Conservation (phyloP, 2,797 vertebrate genomes). For the Enteromius afrohamiltoni region DNA sequence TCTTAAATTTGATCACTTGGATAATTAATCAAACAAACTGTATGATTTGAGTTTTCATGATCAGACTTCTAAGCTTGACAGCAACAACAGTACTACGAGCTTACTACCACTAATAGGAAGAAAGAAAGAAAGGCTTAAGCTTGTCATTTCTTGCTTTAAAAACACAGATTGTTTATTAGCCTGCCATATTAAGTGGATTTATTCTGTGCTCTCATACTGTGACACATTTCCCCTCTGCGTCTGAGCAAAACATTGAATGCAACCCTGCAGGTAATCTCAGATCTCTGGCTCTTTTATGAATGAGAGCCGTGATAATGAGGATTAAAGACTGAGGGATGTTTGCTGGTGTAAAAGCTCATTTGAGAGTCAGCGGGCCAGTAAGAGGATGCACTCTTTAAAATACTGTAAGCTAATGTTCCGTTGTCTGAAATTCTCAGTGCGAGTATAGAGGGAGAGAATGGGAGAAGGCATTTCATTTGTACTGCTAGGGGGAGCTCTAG, state of each 20-base stretch:
- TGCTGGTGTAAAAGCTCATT: constrained; percentile 18
- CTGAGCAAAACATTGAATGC: not conserved
- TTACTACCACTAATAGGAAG: not conserved
- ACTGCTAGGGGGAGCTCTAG: constrained; percentile 84
- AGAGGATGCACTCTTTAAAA: constrained; percentile 33
- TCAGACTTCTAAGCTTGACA: not conserved
- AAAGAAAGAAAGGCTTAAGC: not conserved
- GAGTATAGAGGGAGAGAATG: not conserved
- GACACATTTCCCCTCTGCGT: not conserved
- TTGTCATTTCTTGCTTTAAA: not conserved
- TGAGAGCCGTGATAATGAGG: constrained; percentile 19
- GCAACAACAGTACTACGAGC: not conserved
- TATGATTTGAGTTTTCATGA: not conserved
- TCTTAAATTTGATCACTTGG: not conserved
- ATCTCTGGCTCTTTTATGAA: constrained; percentile 24
- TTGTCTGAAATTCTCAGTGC: constrained; percentile 5
- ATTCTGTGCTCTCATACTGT: not conserved
- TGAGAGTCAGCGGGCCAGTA: constrained; percentile 42
- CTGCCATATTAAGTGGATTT: constrained; percentile 10
- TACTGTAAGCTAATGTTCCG: not conserved
- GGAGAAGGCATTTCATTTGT: constrained; percentile 56
- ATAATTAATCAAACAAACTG: not conserved
- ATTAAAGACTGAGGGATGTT: constrained; percentile 15
- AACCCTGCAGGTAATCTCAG: constrained; percentile 23
- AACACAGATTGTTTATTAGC: not conserved